These are phyloP conservation scores for Micrasema minimum DNA, from an alignment of 1,140 invertebrate species.

Conservation along the genomic window DNA sequence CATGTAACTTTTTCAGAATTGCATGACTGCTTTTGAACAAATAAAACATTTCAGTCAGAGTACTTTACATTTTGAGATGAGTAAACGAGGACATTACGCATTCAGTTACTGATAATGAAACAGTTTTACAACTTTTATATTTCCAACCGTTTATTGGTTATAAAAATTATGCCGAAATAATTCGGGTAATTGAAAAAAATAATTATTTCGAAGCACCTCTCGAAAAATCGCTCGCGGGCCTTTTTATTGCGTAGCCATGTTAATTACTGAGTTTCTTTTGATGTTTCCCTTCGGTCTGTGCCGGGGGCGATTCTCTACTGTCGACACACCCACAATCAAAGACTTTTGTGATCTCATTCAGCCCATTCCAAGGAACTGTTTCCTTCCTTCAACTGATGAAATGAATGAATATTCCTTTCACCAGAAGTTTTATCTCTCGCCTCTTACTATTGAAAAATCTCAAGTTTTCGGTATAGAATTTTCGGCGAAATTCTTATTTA, in stretches of 20 bases:
- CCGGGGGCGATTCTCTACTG: constrained; percentile 2
- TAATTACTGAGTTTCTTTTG: constrained; percentile 37
- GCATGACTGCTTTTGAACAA: constrained; percentile 6
- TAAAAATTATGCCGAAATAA: constrained; percentile 20
- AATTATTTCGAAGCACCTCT: constrained; percentile 15
- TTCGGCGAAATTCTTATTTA: background rate
- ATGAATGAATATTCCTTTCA: constrained; percentile 18
- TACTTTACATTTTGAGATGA: too few species aligned
- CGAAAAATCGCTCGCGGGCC: constrained; percentile 17
- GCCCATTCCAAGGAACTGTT: constrained; percentile 31
- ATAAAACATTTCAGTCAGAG: background rate
- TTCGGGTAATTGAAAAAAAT: constrained; percentile 23
- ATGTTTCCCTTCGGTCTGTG: constrained; percentile 21
- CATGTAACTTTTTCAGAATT: background rate
- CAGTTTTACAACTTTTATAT: background rate
- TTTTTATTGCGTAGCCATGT: constrained; percentile 35
- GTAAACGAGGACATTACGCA: too few species aligned
- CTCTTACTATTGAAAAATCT: constrained; percentile 5
- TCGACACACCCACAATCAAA: constrained; percentile 26
- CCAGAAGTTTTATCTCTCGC: constrained; percentile 11
- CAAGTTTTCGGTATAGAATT: background rate
- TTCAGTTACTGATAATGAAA: too few species aligned
- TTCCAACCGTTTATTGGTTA: constrained; percentile 12
- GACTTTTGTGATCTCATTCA: constrained; percentile 20
- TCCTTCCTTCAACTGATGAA: constrained; percentile 9